Evolutionary conservation across 2,797 vertebrate genomes (phyloP).

Genomic region (Lophotriccus pileatus): DNA sequence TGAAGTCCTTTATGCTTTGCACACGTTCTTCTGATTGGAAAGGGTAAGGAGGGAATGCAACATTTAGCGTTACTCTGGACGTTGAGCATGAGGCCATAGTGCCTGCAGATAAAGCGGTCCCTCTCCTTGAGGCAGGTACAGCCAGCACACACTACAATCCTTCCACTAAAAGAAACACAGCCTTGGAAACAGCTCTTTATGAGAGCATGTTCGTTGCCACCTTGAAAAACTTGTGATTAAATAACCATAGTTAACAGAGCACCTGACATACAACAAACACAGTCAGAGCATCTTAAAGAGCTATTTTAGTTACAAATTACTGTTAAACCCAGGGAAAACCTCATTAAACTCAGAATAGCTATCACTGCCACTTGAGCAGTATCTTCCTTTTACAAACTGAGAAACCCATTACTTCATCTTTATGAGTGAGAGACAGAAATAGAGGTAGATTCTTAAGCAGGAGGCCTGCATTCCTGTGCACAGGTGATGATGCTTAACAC

Average conservation of each 20-base stretch:
- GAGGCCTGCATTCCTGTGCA: accelerated
- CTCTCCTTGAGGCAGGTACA: not conserved
- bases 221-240: not conserved
- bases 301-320: not conserved
- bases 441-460: not conserved
- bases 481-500: not conserved
- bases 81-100: accelerated
- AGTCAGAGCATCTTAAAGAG: not conserved
- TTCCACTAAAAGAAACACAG: not conserved
- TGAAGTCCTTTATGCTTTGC: not conserved
- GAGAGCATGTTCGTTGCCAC: not conserved
- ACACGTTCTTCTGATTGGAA: not conserved
- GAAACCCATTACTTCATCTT: not conserved
- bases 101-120: not conserved
- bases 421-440: accelerated
- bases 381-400: not conserved
- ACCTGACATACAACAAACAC: not conserved
- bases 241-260: not conserved
- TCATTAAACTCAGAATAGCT: not conserved
- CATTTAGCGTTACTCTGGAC: not conserved
- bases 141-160: accelerated
- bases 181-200: accelerated
- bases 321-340: not conserved
- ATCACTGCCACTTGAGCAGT: not conserved
- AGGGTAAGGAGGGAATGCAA: not conserved